Percentiles rank a stretch among this genome's conserved stretches.
Evolutionary conservation across 2,113 vertebrate genomes (phyloP).

Genomic region (Rhodinocichla rosea): DNA sequence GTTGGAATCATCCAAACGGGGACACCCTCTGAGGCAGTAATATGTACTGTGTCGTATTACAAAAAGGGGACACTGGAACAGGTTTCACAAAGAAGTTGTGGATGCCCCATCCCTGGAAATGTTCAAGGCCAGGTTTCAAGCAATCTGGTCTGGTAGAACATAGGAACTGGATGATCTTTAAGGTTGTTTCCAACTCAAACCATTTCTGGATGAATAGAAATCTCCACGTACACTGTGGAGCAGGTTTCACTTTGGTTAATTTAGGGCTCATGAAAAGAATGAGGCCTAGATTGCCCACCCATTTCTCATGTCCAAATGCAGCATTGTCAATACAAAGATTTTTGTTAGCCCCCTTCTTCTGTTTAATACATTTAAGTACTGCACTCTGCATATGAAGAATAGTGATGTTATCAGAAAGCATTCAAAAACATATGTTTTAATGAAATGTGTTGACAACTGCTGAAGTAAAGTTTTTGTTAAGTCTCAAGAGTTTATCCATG

Average conservation of each 20-base stretch:
- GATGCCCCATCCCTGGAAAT: not conserved
- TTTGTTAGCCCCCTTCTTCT: not conserved
- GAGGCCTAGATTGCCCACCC: not conserved
- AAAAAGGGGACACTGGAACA: not conserved
- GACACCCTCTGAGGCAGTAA: too few relatives aligned
- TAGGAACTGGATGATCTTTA: not conserved
- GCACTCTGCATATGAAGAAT: conserved; percentile 62
- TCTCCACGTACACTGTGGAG: rapidly evolving
- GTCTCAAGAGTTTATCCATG: conserved; percentile 74
- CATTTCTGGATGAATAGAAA: not conserved
- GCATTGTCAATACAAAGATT: not conserved
- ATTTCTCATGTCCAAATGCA: not conserved
- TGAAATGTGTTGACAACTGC: conserved; percentile 74
- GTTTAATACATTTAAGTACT: conserved; percentile 70
- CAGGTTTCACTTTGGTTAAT: not conserved
- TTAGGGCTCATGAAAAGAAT: not conserved
- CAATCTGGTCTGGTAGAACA: not conserved
- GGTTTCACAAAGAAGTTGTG: not conserved
- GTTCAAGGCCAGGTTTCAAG: not conserved
- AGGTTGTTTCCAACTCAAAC: not conserved
- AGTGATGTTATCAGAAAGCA: conserved; percentile 56
- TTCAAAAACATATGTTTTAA: conserved; percentile 66
- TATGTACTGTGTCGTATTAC: too few relatives aligned
- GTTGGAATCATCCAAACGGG: too few relatives aligned
- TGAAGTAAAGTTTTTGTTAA: conserved; percentile 72